These are phyloP conservation scores for Lethocerus indicus DNA, from an alignment of 1,140 invertebrate species.

Conservation along the genomic window DNA sequence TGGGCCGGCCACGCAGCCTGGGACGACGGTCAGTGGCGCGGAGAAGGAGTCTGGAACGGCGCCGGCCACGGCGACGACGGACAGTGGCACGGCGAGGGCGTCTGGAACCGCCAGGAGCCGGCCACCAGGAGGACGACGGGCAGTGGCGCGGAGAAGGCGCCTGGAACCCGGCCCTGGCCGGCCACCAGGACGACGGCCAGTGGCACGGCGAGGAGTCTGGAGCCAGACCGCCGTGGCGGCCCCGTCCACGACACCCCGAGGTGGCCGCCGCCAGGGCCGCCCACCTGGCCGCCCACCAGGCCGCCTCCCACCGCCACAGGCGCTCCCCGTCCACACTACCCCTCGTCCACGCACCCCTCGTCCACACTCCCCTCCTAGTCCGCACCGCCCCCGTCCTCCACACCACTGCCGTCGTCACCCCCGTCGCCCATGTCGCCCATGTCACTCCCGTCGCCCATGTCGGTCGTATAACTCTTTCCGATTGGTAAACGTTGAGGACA, in stretches of 20 bases:
- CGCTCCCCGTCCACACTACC: too few species aligned
- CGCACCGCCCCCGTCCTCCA: constrained; percentile 4
- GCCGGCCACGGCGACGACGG: constrained; percentile 6
- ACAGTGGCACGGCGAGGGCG: background rate
- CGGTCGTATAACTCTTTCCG: too few species aligned
- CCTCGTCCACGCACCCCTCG: constrained; percentile 15
- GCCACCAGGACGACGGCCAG: background rate
- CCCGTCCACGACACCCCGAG: too few species aligned
- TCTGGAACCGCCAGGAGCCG: constrained; percentile 1
- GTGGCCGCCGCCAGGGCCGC: constrained; percentile 16
- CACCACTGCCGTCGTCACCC: constrained; percentile 27
- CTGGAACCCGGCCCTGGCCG: background rate
- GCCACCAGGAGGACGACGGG: constrained; percentile 3
- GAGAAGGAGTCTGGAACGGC: too few species aligned
- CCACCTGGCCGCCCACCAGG: constrained; percentile 11
- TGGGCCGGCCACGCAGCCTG: constrained; percentile 35
- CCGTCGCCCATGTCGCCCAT: constrained; percentile 10
- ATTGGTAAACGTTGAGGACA: too few species aligned
- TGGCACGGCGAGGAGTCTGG: too few species aligned
- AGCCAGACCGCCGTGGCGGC: too few species aligned
- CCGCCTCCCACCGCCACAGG: too few species aligned
- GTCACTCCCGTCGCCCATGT: constrained; percentile 22
- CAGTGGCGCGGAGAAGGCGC: background rate
- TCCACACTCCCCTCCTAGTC: constrained; percentile 22
- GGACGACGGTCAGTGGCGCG: too few species aligned